Evolutionary conservation across 2,888 invertebrate genomes (phyloP).

Genomic region (Lapara coniferarum): DNA sequence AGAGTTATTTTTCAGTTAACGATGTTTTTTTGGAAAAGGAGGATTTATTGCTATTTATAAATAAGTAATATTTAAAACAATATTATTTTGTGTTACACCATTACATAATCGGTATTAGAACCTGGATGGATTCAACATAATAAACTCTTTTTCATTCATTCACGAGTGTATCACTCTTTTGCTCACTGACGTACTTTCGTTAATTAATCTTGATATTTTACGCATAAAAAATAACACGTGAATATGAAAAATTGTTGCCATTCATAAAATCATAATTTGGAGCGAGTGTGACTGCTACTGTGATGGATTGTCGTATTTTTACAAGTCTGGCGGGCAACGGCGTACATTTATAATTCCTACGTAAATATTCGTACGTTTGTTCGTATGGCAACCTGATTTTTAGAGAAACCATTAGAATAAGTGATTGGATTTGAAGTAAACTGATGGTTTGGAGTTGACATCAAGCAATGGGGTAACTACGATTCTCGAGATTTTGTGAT

Average conservation of each 20-base stretch:
- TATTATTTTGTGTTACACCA: background rate
- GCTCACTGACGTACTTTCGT: background rate
- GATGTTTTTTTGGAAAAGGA: too few species aligned
- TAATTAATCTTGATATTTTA: background rate
- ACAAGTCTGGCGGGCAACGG: background rate
- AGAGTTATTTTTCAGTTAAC: background rate
- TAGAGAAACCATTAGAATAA: background rate
- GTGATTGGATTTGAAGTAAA: too few species aligned
- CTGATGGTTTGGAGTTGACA: too few species aligned
- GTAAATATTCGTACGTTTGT: too few species aligned
- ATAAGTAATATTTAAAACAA: too few species aligned
- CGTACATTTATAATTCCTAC: background rate
- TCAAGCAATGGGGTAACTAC: too few species aligned
- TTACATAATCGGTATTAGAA: too few species aligned
- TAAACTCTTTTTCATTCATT: background rate
- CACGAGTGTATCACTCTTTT: background rate
- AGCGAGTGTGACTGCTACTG: background rate
- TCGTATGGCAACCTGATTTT: background rate
- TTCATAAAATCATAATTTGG: background rate
- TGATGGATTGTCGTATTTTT: conserved; percentile 4
- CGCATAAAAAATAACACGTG: background rate
- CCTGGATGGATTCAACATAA: too few species aligned
- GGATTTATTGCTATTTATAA: background rate
- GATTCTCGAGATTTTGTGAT: too few species aligned
- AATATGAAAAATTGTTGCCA: conserved; percentile 9